These are phyloP conservation scores for Cephonodes hylas DNA, from an alignment of 2,888 invertebrate species.

Conservation along the genomic window DNA sequence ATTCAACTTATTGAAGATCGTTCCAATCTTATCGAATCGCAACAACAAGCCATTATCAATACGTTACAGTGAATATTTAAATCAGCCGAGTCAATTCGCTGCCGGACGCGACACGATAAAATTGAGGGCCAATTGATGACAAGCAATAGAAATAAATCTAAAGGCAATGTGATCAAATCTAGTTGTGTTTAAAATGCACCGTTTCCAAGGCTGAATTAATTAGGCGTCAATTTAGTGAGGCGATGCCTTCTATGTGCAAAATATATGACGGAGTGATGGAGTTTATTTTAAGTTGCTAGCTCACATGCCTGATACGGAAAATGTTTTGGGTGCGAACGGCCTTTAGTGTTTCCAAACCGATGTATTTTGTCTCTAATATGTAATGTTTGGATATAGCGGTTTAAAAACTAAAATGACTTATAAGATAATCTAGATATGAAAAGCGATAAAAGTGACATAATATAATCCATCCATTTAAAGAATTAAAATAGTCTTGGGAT, in stretches of 20 bases:
- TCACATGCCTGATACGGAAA: too few species aligned
- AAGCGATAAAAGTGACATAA: too few species aligned
- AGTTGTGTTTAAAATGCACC: conserved; percentile 26
- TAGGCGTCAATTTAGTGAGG: conserved; percentile 38
- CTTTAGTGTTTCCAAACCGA: not conserved
- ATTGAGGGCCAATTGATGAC: not conserved
- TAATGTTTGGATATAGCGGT: too few species aligned
- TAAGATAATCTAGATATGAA: too few species aligned
- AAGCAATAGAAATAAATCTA: conserved; percentile 1
- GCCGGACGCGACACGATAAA: not conserved
- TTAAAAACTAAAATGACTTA: too few species aligned
- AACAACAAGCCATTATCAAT: not conserved
- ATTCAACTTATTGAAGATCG: not conserved
- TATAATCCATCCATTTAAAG: too few species aligned
- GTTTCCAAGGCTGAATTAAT: conserved; percentile 52
- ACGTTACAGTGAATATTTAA: conserved; percentile 8
- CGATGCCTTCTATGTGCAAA: conserved; percentile 10
- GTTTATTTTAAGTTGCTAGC: not conserved
- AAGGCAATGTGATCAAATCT: not conserved
- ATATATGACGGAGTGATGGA: not conserved
- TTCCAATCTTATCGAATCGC: conserved; percentile 2
- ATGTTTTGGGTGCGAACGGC: too few species aligned
- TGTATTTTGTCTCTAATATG: too few species aligned
- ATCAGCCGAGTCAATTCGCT: conserved; percentile 1
- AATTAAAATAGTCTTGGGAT: too few species aligned